These are phyloP conservation scores for Myiagra hebetior DNA, from an alignment of 2,113 vertebrate genomes.

Conservation along the genomic window DNA sequence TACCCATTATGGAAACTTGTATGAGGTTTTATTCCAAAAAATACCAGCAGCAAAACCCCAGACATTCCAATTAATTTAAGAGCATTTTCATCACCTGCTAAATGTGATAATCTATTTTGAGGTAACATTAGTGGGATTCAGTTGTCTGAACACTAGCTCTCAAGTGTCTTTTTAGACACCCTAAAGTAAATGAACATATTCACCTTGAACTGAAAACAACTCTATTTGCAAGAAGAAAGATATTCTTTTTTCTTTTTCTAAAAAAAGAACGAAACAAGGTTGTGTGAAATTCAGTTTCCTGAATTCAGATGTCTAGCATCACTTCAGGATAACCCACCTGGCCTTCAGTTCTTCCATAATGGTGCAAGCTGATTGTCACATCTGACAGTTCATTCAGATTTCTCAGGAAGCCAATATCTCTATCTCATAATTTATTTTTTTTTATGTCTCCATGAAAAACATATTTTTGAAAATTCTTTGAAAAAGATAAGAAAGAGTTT, in stretches of 20 bases:
- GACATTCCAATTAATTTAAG: neutral
- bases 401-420: neutral
- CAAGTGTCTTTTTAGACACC: neutral
- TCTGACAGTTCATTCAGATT: neutral
- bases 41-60: fast-evolving
- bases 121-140: neutral
- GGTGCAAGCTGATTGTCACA: neutral
- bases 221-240: neutral
- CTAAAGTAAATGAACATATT: neutral
- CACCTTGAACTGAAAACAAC: neutral
- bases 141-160: neutral
- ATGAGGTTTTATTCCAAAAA: neutral
- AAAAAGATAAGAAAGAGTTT: neutral
- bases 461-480: neutral
- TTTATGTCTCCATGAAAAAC: neutral
- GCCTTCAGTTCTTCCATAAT: neutral
- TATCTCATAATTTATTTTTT: neutral
- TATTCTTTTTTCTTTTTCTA: neutral
- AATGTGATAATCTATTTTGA: neutral
- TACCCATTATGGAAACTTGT: neutral
- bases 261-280: no score
- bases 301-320: neutral
- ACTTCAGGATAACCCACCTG: neutral
- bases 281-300: neutral
- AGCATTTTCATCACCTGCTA: neutral